These are phyloP conservation scores for Melanotaenia maccullochi DNA, from an alignment of 2,797 vertebrate genomes.

Conservation along the genomic window DNA sequence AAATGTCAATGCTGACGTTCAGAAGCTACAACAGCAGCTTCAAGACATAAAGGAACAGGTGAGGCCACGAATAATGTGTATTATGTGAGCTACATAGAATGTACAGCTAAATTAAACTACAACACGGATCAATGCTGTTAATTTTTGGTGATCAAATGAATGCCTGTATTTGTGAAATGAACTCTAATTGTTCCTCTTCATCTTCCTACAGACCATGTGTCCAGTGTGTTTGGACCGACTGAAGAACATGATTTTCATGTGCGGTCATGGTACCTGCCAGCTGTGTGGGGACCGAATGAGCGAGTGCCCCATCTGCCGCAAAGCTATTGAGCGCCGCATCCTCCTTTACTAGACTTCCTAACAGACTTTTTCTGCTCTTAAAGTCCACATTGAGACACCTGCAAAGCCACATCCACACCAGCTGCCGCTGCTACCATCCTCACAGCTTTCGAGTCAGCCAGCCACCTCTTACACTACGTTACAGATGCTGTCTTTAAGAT, in stretches of 20 bases:
- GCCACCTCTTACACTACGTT: slow-evolving; percentile 59
- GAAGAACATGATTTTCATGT: slow-evolving; percentile 99
- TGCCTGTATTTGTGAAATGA: background rate
- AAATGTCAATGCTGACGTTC: slow-evolving; percentile 98
- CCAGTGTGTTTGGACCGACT: slow-evolving; percentile 97
- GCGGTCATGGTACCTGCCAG: slow-evolving; percentile 97
- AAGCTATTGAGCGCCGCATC: slow-evolving; percentile 97
- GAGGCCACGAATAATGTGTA: slow-evolving; percentile 16
- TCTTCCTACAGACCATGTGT: slow-evolving; percentile 92
- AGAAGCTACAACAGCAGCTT: slow-evolving; percentile 97
- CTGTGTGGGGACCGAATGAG: slow-evolving; percentile 99
- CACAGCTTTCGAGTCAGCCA: slow-evolving; percentile 47
- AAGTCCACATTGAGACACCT: slow-evolving; percentile 39
- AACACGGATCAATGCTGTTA: background rate
- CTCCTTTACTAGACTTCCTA: slow-evolving; percentile 89
- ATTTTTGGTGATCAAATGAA: background rate
- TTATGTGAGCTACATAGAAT: background rate
- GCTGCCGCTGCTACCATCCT: slow-evolving; percentile 57
- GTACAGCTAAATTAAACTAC: background rate
- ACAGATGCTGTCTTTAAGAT: slow-evolving; percentile 37
- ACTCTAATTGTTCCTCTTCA: background rate
- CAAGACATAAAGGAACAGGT: slow-evolving; percentile 99
- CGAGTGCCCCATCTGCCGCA: slow-evolving; percentile 99
- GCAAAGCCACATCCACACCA: slow-evolving; percentile 58
- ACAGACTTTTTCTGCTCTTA: slow-evolving; percentile 36